phyloP scores from a whole-genome alignment of 1,140 invertebrate species.

The Trachelipus rathkii region DNA sequence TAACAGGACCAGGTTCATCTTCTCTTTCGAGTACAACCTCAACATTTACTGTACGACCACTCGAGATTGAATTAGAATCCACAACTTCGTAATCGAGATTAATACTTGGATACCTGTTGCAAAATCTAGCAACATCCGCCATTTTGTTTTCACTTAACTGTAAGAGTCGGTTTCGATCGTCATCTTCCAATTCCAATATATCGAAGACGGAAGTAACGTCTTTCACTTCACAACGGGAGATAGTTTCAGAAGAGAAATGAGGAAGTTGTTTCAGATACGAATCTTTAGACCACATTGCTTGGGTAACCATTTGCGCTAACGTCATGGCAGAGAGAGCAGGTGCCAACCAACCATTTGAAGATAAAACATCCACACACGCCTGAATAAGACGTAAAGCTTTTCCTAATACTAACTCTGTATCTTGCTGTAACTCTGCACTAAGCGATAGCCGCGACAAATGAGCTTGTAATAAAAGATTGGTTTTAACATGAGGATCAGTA shows the following conservation, averaged over 20 bases:
- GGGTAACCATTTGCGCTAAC: slow-evolving; percentile 97
- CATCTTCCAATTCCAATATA: slow-evolving; percentile 96
- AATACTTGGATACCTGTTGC: slow-evolving; percentile 98
- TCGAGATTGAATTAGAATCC: slow-evolving; percentile 71
- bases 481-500: slow-evolving; percentile 90
- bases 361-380: slow-evolving; percentile 97
- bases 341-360: slow-evolving; percentile 94
- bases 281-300: slow-evolving; percentile 99
- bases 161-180: slow-evolving; percentile 79
- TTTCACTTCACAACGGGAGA: slow-evolving; percentile 46
- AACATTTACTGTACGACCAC: slow-evolving; percentile 78
- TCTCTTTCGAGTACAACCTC: slow-evolving; percentile 91
- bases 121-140: slow-evolving; percentile 95
- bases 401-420: slow-evolving; percentile 84
- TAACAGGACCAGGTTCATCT: slow-evolving; percentile 92
- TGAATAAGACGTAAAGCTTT: slow-evolving; percentile 82
- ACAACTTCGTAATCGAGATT: slow-evolving; percentile 90
- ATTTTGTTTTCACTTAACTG: slow-evolving; percentile 81
- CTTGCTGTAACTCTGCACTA: slow-evolving; percentile 91
- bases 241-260: slow-evolving; percentile 78
- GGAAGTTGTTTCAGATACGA: slow-evolving; percentile 95
- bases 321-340: slow-evolving; percentile 99
- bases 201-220: slow-evolving; percentile 93
- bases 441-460: slow-evolving; percentile 91
- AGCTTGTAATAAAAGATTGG: slow-evolving; percentile 91